phyloP scores from a whole-genome alignment of 2,797 vertebrate genomes.

The Yasuhikotakia modesta region DNA sequence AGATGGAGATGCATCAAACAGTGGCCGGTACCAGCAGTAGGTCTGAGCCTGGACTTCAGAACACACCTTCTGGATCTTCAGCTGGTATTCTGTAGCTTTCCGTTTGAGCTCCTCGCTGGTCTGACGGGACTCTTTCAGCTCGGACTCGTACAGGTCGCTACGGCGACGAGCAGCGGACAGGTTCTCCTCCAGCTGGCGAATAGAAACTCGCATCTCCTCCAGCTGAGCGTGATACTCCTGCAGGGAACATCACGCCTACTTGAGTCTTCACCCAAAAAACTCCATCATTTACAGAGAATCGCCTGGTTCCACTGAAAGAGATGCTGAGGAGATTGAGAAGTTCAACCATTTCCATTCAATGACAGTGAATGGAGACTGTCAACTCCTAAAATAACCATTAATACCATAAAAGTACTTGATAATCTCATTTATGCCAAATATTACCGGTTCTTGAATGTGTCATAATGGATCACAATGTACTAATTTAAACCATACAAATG shows the following conservation, averaged over 20 bases:
- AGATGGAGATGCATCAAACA: constrained; percentile 10
- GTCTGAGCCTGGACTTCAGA: neutral
- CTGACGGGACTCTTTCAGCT: constrained; percentile 91
- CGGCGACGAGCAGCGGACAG: constrained; percentile 94
- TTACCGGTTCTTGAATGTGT: too few relatives aligned
- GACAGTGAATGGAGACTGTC: too few relatives aligned
- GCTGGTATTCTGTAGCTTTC: constrained; percentile 91
- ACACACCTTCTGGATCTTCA: constrained; percentile 90
- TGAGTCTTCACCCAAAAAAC: neutral
- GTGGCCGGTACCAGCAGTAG: neutral
- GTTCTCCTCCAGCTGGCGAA: constrained; percentile 96
- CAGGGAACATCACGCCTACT: neutral
- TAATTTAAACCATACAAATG: too few relatives aligned
- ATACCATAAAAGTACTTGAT: too few relatives aligned
- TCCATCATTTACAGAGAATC: too few relatives aligned
- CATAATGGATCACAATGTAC: too few relatives aligned
- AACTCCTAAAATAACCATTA: too few relatives aligned
- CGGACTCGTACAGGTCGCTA: constrained; percentile 93
- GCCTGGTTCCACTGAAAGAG: neutral
- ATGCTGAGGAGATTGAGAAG: too few relatives aligned
- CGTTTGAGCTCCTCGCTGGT: constrained; percentile 94
- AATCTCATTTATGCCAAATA: too few relatives aligned
- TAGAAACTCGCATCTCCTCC: constrained; percentile 95
- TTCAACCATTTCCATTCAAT: neutral
- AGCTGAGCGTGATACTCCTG: constrained; percentile 98